Base-by-base conservation (phyloP, 2,888 invertebrate genomes). In the Leptinotarsa haldemani region DNA sequence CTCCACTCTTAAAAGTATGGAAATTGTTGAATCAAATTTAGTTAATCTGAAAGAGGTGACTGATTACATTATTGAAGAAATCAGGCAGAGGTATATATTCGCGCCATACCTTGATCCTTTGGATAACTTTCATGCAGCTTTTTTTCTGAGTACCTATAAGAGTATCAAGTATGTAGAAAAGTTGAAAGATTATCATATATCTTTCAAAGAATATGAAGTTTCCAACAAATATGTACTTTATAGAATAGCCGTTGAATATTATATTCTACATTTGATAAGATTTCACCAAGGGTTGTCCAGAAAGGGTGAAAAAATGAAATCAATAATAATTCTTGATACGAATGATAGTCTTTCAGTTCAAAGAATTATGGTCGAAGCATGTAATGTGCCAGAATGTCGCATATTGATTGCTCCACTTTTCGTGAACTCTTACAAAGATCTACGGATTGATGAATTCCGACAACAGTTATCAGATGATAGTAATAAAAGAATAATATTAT, bases 281-380 rank as follows among this genome's bases (percentile, higher is more conserved):
- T 0, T 58, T 25, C 5, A 58, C 9, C 25, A 15, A 58, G 58
- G 16, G 12, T 16, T 58, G 4, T 12, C 18, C 7, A n/a, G 7
- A 5, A 53, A 18, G 12, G 12, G 53, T 20, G 18, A 12, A 53
- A 18, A 18, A 53, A 7, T 53, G 5, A 18, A 53, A 18, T 13
- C n/a, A 13, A 15, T 20, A 20, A n/a, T 25, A 52, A 18, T 56
- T 20, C 7, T 30, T 56, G 20, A 70, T 53, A 13, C n/a, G 1
- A 30, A 15, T 70, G 46, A 70, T 22, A 65, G 15, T 70, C 16
- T 65, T 52, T n/a, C 65, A 20, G 30, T 70, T 65, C 70, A 64
- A 22, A 46, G 56, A 12, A 46, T 48, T 1, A 70, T 65, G 22
- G 58, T 40, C 16, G 58, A 58, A 9, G 53, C 56, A 16, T 64